phyloP scores from a whole-genome alignment of 2,797 vertebrate genomes.

The Pseudotriccus pelzelni region DNA sequence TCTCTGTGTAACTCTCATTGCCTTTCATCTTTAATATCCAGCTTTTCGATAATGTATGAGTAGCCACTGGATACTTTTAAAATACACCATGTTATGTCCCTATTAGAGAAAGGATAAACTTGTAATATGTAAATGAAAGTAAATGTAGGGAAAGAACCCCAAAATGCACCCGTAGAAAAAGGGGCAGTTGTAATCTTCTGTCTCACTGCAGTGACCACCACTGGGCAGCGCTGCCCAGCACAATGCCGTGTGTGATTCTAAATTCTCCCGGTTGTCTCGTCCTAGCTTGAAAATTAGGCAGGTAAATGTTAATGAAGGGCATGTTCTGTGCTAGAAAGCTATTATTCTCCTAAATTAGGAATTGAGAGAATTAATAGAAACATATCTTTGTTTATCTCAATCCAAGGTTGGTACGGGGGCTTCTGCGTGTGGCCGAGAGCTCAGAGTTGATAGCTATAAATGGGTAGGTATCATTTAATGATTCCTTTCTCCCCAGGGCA shows the following conservation, averaged over 20 bases:
- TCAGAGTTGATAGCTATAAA: not conserved
- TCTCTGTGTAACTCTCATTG: not conserved
- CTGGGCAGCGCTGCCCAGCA: not conserved
- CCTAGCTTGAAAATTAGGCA: not conserved
- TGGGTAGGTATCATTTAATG: not conserved
- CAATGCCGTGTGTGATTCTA: accelerated
- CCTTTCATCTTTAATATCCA: slow-evolving; percentile 13
- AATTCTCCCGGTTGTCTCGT: not conserved
- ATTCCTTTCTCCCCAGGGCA: not conserved
- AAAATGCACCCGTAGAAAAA: not conserved
- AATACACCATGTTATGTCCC: not conserved
- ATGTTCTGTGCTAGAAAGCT: not conserved
- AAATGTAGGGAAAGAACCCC: not conserved
- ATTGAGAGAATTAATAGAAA: not conserved
- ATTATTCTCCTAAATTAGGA: not conserved
- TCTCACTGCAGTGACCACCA: not conserved
- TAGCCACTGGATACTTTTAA: not conserved
- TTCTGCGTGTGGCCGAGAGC: not conserved
- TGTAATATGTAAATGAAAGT: not conserved
- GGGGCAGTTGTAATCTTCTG: not conserved
- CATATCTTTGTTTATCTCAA: not conserved
- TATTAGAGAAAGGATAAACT: not conserved
- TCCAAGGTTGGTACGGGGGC: no score
- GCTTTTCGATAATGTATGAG: slow-evolving; percentile 17
- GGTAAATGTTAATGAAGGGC: not conserved